Evolutionary conservation across 1,140 invertebrate genomes (phyloP).

Genomic region (Mesaphorura yosii): DNA sequence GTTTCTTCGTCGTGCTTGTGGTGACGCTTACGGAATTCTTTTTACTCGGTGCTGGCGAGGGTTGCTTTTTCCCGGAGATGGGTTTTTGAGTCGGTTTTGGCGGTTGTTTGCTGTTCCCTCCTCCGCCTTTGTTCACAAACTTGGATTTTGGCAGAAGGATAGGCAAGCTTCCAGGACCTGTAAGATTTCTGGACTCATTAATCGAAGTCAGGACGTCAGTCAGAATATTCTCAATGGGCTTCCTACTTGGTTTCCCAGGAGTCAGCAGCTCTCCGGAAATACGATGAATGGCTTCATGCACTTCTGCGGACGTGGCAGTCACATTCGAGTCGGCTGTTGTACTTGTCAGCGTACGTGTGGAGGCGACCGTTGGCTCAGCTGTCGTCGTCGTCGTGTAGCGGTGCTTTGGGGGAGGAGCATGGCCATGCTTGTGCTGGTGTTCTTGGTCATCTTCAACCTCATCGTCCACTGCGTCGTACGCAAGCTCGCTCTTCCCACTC

Average conservation of each 20-base stretch:
- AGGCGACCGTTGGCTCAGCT: neutral
- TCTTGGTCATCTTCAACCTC: constrained; percentile 1
- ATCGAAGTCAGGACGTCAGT: constrained; percentile 25
- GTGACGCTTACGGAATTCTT: no score
- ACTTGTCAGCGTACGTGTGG: no score
- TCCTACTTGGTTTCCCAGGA: constrained; percentile 9
- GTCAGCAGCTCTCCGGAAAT: constrained; percentile 28
- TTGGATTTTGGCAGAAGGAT: neutral
- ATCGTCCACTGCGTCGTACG: constrained; percentile 9
- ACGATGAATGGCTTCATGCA: constrained; percentile 28
- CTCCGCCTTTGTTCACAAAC: no score
- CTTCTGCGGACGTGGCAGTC: constrained; percentile 29
- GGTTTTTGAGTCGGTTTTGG: neutral
- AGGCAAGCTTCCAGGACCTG: neutral
- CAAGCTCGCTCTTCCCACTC: neutral
- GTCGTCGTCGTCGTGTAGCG: neutral
- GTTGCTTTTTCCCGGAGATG: no score
- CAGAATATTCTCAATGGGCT: constrained; percentile 30
- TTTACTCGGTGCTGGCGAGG: no score
- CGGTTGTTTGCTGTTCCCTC: neutral
- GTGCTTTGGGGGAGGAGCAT: neutral
- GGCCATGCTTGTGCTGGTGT: neutral
- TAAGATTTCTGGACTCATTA: constrained; percentile 20
- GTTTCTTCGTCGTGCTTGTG: no score
- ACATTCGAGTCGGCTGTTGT: constrained; percentile 24